Base-by-base conservation (phyloP, 2,797 vertebrate species). In the Enteromius argenteus region DNA sequence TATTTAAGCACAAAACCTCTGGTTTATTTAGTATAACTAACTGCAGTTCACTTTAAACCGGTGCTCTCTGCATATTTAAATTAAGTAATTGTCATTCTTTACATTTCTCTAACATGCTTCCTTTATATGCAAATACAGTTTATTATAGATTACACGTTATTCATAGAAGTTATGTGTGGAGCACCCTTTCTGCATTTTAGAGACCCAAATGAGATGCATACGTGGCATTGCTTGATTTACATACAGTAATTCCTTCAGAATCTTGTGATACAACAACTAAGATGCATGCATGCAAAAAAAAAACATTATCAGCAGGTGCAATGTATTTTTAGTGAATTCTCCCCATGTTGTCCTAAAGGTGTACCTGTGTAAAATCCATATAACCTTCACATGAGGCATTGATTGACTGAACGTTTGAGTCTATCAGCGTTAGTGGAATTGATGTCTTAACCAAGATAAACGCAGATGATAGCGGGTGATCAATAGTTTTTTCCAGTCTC, bases 371-470 rank as follows among this genome's bases (percentile, higher is more conserved):
- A 75, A 62, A 75, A 86, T 79, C 69, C 27, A 74, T 64, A 68
- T 21, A 84, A 69, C 62, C 69, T 79, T 56, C 80, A 85, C 46
- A 69, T n/a, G 42, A 77, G 58, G 35, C 42, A 86, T 73, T 73
- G 42, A 83, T 23, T 80, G 69, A 85, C 75, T 73, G 30, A 58
- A 84, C 81, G 83, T 91, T 87, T 90, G 88, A 89, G 84, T 87
- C 64, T 69, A 73, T 66, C 86, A 80, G 80, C 84, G 79, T 67
- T 78, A 67, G 67, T 71, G 75, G 58, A 82, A 88, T 86, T 88
- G 39, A 85, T 73, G 66, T 83, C 88, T 86, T 87, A 86, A 86
- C 83, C 77, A 51, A 82, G 78, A 80, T 86, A 67, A 83, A 81
- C 77, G 84, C 56, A 85, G 86, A 84, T 86, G 77, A 79, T 79